Evolutionary conservation across 2,797 vertebrate genomes (phyloP).

Genomic region (Cryptoprocta ferox): DNA sequence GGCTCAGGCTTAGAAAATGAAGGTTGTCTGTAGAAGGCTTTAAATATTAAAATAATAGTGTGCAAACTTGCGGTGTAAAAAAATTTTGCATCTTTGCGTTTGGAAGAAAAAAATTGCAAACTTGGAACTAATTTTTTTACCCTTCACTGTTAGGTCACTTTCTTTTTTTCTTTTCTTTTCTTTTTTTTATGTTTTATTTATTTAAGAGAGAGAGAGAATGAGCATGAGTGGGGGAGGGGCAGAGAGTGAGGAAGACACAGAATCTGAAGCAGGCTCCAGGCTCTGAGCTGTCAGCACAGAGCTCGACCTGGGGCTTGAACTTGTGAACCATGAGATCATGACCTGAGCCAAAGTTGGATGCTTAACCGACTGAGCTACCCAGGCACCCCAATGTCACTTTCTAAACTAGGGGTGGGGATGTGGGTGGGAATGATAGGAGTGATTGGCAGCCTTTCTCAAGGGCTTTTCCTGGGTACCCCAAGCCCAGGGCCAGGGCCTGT

Average conservation of each 20-base stretch:
- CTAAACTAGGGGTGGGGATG: not conserved
- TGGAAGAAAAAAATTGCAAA: not conserved
- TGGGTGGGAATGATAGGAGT: not conserved
- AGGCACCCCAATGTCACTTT: not conserved
- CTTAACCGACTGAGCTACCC: too few species aligned
- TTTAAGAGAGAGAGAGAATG: too few species aligned
- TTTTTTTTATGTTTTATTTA: too few species aligned
- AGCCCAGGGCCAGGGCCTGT: not conserved
- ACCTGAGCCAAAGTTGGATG: too few species aligned
- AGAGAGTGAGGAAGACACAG: too few species aligned
- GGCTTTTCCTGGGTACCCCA: too few species aligned
- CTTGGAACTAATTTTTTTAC: not conserved
- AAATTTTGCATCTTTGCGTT: slow-evolving; percentile 20
- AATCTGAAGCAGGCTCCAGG: too few species aligned
- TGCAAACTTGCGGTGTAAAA: not conserved
- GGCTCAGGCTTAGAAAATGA: not conserved
- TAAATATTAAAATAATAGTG: not conserved
- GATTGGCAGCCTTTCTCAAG: not conserved
- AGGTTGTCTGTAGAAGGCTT: not conserved
- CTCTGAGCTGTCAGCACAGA: too few species aligned
- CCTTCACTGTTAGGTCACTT: not conserved
- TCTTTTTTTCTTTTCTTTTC: not conserved
- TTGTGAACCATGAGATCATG: too few species aligned
- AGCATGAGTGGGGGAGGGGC: too few species aligned
- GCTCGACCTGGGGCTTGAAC: too few species aligned